Base-by-base conservation (phyloP, 2,888 invertebrate species). In the Xestia xanthographa region DNA sequence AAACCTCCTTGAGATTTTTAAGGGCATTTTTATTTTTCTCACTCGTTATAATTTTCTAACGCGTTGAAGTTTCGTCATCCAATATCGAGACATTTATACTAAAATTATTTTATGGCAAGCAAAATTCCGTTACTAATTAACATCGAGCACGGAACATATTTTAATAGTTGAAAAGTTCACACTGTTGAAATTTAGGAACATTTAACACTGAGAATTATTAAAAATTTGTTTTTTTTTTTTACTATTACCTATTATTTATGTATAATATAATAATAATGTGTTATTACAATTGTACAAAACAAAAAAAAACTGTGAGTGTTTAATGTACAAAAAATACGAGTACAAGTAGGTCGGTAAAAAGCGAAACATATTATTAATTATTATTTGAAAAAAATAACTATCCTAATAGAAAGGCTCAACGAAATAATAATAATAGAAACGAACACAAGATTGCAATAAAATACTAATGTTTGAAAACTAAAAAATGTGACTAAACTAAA, bases 101-200 rank as follows among this genome's bases (percentile, higher is more conserved):
- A 90, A 91, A 91, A 90, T 93, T 93, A 92, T 90, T 92, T 90
- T 93, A 95, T 95, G 96, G 96, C 96, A 96, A 96, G 96, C 95
- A 93, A 93, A 93, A 90, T 91, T 91, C 91, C 89, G 88, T 87
- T 68, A 76, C 66, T 80, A 69, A 69, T 75, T 87, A 89, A 88
- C 78, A 90, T 91, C 82, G 85, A 93, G 89, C 90, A 92, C 89
- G 91, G 92, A 93, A 91, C 77, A 79, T 83, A 34, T 34, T 34
- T 89, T 77, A 77, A 87, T 91, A 90, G 89, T 93, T 90, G 91
- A 94, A 94, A 94, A 93, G 92, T 93, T 94, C 93, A 93, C 94
- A 93, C 91, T 94, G 94, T 94, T 95, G 92, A 93, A 95, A 95
- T 96, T 95, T 96, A 96, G 96, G 96, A 96, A 96, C 96, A 95